phyloP scores from a whole-genome alignment of 2,888 invertebrate genomes.

The Tipula helvola region DNA sequence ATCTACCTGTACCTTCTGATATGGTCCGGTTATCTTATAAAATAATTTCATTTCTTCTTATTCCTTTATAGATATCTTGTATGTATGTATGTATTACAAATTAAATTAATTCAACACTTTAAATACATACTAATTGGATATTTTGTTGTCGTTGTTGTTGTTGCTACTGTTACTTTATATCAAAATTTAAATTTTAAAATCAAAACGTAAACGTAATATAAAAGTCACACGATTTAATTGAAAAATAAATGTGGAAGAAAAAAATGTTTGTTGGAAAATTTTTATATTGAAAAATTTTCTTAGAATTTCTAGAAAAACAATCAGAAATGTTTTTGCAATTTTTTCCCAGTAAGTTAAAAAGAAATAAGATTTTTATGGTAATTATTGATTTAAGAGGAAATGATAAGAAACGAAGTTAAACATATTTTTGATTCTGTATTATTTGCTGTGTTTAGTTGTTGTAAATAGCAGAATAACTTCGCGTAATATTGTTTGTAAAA shows the following conservation, averaged over 20 bases:
- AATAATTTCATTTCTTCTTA: not conserved
- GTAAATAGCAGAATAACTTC: not conserved
- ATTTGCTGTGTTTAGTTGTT: not conserved
- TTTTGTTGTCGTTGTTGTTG: not conserved
- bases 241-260: not conserved
- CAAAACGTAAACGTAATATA: not conserved
- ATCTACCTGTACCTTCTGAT: not conserved
- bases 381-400: not conserved
- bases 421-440: not conserved
- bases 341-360: not conserved
- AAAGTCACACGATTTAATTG: conserved; percentile 4
- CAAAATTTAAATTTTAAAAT: not conserved
- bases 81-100: not conserved
- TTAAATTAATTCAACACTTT: not conserved
- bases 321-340: not conserved
- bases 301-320: not conserved
- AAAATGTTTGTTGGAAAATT: not conserved
- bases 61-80: not conserved
- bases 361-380: not conserved
- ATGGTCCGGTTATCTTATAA: not conserved
- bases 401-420: not conserved
- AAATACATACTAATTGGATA: not conserved
- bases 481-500: not conserved
- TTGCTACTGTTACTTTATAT: not conserved
- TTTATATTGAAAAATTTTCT: not conserved